Base-by-base conservation (phyloP, 2,797 vertebrate genomes). In the Holocentrus rufus region DNA sequence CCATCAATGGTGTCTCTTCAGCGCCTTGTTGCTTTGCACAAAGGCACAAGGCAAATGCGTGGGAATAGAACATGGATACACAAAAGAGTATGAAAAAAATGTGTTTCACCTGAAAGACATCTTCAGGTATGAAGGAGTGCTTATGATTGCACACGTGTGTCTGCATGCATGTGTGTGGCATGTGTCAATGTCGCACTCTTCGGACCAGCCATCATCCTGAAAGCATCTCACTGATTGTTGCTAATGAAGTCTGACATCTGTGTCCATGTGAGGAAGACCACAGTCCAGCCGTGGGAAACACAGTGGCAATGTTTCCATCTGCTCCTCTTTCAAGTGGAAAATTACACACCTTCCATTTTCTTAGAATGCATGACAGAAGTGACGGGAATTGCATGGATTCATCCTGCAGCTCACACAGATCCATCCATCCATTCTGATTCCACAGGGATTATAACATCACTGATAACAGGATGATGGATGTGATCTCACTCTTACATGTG, bases 381-480 rank as follows among this genome's bases (percentile, higher is more conserved):
- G 1, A 8, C 5, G 17, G 14, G 42, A 44, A 44, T 5, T 15
- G 14, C 4, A 17, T 44, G 42, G 42, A 44, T 44, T 44, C 2
- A n/a, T 34, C 36, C 4, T 22, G 9, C 17, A n/a, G 18, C 5
- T 8, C 58, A 53, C 39, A 70, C 20, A 49, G 36, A 78, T 69
- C 1, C 4, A 39, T 0, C 25, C 25, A 27, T 27, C 78, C 79
- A 87, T 81, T 62, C 87, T 91, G 84, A 88, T 92, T 91, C 92
- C 86, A 87, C 77, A 53, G 79, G 76, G 80, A 87, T 83, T 80
- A 82, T 59, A 89, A 62, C 17, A 46, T 77, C 73, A 78, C 71
- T 69, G 76, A 85, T 86, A 76, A 85, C 82, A 84, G 83, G 70
- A 80, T 83, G 85, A 85, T 67, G 78, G 79, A 91, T 82, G 78